phyloP scores from a whole-genome alignment of 2,888 invertebrate species.

The Euspilapteryx auroguttella region DNA sequence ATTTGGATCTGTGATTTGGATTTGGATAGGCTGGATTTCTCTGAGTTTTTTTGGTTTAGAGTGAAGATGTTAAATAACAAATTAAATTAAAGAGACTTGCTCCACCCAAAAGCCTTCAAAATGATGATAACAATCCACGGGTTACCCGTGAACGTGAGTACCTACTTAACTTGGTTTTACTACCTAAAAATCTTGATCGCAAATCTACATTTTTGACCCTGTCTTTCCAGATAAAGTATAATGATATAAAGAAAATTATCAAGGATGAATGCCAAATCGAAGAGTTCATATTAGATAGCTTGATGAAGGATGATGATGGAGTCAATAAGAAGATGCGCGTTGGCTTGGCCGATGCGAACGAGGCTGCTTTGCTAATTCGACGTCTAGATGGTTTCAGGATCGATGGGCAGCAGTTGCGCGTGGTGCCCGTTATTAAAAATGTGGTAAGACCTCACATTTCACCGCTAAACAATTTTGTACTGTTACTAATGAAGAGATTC shows the following conservation, averaged over 20 bases:
- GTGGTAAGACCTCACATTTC: conserved; percentile 10
- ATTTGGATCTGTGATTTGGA: conserved; percentile 1
- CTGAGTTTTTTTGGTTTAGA: too few species aligned
- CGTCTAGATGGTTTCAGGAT: conserved; percentile 29
- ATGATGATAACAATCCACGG: conserved; percentile 5
- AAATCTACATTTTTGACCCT: conserved; percentile 2
- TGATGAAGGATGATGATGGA: conserved; percentile 18
- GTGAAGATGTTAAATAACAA: too few species aligned
- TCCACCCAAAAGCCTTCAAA: neutral
- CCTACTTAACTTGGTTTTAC: neutral
- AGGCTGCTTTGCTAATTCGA: conserved; percentile 29
- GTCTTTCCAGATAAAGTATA: conserved; percentile 30
- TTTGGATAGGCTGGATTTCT: neutral
- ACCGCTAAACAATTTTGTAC: too few species aligned
- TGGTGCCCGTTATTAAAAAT: conserved; percentile 25
- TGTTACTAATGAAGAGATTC: too few species aligned
- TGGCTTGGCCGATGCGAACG: conserved; percentile 27
- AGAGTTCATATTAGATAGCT: conserved; percentile 36
- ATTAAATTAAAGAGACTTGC: too few species aligned
- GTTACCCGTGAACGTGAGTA: conserved; percentile 1
- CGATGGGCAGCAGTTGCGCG: conserved; percentile 21
- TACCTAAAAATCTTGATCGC: too few species aligned
- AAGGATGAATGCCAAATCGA: conserved; percentile 29
- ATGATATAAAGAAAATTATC: conserved; percentile 30
- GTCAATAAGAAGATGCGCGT: conserved; percentile 33